Conservation (phyloP, 2,797 vertebrate species). For the Myripristis jacobus region DNA sequence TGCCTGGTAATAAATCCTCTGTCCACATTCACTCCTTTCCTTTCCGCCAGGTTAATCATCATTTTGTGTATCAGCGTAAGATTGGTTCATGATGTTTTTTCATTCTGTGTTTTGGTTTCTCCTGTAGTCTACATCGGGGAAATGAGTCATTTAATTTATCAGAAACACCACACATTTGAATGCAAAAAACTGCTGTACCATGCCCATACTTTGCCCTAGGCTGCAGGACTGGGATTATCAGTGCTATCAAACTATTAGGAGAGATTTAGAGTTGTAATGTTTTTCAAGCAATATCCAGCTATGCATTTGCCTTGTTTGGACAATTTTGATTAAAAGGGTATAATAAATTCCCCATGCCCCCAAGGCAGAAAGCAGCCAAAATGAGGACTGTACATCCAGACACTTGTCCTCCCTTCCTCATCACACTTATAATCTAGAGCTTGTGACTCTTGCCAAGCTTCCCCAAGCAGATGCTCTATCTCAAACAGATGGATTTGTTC, state of each 20-base stretch:
- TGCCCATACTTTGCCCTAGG: neutral
- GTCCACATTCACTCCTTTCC: conserved; percentile 40
- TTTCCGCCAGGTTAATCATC: conserved; percentile 48
- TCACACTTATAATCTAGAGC: conserved; percentile 58
- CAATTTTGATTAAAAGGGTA: conserved; percentile 55
- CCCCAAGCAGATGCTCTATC: conserved; percentile 39
- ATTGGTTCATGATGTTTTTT: conserved; percentile 13
- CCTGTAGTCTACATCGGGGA: neutral
- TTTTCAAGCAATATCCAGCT: conserved; percentile 37
- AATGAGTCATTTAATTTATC: conserved; percentile 10
- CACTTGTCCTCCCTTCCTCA: conserved; percentile 72
- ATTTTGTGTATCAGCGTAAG: conserved; percentile 19
- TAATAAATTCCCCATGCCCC: conserved; percentile 50
- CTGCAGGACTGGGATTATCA: neutral
- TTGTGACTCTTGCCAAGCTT: conserved; percentile 47
- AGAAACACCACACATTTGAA: neutral
- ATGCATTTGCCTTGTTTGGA: conserved; percentile 24
- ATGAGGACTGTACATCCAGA: conserved; percentile 53
- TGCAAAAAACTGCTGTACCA: conserved; percentile 6
- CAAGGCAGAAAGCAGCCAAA: conserved; percentile 52
- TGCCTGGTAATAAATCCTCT: conserved; percentile 63
- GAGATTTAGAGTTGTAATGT: no score
- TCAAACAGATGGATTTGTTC: conserved; percentile 57
- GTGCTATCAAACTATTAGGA: neutral
- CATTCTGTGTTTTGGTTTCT: conserved; percentile 30